Percentiles rank a stretch among this genome's conserved stretches.
These are phyloP conservation scores for Castor canadensis DNA, from an alignment of 2,113 vertebrate species.

Conservation along the genomic window DNA sequence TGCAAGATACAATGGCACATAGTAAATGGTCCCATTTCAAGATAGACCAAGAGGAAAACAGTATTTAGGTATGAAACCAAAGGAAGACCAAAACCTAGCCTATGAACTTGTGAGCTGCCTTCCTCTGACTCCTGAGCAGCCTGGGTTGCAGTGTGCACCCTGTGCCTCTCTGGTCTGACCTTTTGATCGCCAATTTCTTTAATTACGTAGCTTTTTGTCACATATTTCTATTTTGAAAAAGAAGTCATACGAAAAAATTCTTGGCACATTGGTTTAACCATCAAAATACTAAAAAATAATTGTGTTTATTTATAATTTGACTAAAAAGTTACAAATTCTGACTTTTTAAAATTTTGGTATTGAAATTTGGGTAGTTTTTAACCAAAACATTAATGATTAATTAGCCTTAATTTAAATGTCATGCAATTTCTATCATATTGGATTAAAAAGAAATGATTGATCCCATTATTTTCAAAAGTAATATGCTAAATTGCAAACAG, in stretches of 20 bases:
- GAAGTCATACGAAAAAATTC: not conserved
- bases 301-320: constrained; percentile 14
- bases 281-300: constrained; percentile 11
- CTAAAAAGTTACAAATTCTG: not conserved
- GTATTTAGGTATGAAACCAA: too few relatives aligned
- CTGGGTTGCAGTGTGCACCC: not conserved
- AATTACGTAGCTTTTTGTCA: not conserved
- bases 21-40: too few relatives aligned
- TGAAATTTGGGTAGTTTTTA: constrained; percentile 53
- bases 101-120: not conserved
- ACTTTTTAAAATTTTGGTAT: not conserved
- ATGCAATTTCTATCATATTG: not conserved
- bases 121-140: not conserved
- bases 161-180: not conserved
- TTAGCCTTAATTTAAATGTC: not conserved
- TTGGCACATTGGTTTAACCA: not conserved
- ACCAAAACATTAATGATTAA: not conserved
- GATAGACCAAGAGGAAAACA: too few relatives aligned
- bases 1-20: too few relatives aligned
- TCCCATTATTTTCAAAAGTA: constrained; percentile 14
- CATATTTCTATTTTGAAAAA: not conserved
- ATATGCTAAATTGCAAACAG: not conserved
- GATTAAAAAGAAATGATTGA: constrained; percentile 5
- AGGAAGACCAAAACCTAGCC: too few relatives aligned
- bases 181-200: not conserved